phyloP scores from a whole-genome alignment of 2,888 invertebrate species.

The Eristalis arbustorum region DNA sequence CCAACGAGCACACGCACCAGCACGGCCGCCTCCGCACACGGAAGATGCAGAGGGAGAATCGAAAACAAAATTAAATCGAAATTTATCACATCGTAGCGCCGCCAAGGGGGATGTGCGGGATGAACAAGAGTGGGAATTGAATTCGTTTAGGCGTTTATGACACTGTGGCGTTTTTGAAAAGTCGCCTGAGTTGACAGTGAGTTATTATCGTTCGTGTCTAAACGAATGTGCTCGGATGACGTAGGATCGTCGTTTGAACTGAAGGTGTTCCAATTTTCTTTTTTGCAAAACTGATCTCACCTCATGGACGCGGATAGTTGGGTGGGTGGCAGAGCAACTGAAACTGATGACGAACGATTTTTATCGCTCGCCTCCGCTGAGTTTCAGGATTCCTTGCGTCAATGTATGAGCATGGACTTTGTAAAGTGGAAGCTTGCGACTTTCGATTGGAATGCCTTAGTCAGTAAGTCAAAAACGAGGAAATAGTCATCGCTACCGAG shows the following conservation, averaged over 20 bases:
- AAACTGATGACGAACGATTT: background rate
- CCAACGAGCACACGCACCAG: background rate
- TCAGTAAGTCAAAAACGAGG: background rate
- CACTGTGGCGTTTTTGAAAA: background rate
- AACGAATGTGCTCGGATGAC: background rate
- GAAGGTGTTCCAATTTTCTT: background rate
- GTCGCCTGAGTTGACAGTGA: background rate
- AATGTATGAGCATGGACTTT: background rate
- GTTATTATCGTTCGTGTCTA: background rate
- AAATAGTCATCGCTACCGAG: background rate
- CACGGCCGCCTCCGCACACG: background rate
- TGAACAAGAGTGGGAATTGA: background rate
- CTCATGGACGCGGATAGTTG: background rate
- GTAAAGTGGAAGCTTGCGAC: background rate
- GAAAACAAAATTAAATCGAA: background rate
- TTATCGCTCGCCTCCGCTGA: background rate
- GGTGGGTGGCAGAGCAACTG: background rate
- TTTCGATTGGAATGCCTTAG: background rate
- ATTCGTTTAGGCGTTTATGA: background rate
- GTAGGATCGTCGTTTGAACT: background rate
- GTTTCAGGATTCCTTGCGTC: background rate
- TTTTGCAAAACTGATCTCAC: background rate
- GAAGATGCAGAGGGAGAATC: background rate
- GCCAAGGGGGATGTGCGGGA: background rate
- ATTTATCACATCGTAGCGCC: background rate